Conservation (phyloP, 2,797 vertebrate genomes). For the Loris lydekkerianus region DNA sequence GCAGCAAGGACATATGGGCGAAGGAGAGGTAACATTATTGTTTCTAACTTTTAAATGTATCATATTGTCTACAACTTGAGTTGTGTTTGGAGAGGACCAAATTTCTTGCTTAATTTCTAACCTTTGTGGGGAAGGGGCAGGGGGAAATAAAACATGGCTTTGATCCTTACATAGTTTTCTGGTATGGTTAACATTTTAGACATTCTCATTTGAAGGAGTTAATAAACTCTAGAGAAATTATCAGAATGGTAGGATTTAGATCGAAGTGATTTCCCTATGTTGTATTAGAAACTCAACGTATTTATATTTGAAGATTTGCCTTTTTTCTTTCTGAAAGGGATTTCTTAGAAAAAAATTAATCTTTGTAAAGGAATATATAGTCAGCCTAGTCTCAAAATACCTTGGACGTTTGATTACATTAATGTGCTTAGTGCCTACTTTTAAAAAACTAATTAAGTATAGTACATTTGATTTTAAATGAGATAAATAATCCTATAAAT, state of each 20-base stretch:
- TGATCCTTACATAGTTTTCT: constrained; percentile 68
- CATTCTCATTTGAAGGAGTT: constrained; percentile 35
- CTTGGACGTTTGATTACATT: constrained; percentile 53
- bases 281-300: constrained; percentile 44
- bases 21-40: constrained; percentile 98
- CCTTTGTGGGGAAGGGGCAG: constrained; percentile 69
- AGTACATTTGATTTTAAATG: constrained; percentile 59
- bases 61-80: constrained; percentile 29
- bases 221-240: constrained; percentile 24
- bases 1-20: constrained; percentile 99
- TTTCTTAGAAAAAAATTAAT: constrained; percentile 57
- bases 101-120: constrained; percentile 74
- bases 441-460: background rate
- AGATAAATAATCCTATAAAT: constrained; percentile 19
- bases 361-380: constrained; percentile 45
- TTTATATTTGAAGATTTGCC: constrained; percentile 46
- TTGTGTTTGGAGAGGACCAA: constrained; percentile 87
- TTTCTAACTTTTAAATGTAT: constrained; percentile 91
- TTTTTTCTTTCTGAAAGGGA: constrained; percentile 57
- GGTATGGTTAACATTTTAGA: constrained; percentile 70
- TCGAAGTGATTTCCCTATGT: constrained; percentile 29
- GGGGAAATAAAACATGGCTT: constrained; percentile 65
- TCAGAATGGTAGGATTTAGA: constrained; percentile 21
- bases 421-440: constrained; percentile 3
- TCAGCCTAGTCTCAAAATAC: constrained; percentile 51